Evolutionary conservation across 2,113 vertebrate genomes (phyloP), one percentile per base, ranked within the genome.

Genomic region (Salvator merianae): DNA sequence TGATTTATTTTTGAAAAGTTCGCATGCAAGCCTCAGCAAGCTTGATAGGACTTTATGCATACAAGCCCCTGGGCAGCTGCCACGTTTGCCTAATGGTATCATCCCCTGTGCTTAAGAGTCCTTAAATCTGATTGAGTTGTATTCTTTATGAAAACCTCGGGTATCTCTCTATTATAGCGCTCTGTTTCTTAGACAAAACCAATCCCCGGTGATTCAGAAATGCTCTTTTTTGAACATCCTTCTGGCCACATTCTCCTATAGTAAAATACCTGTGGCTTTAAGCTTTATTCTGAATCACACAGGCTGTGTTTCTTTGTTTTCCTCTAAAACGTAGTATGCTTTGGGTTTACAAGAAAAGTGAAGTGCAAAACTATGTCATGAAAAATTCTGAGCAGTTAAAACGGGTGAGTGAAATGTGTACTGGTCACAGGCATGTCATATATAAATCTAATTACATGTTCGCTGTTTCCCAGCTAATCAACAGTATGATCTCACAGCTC

Each of bases 401-500:
- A 79, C 70, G 72, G 55, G 77, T 86, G 81, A 68, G 8, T 88
- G 84, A 43, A 75, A 87, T 69, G 38, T 14, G n/a, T 79, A 53
- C 22, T 12, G 83, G 40, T 86, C 84, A 47, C 69, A 79, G 81
- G 28, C 26, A 30, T 89, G 88, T 84, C 93, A 83, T 94, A 94
- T 93, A 91, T 91, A 89, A 90, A 85, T 86, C 88, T 92, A 86
- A 88, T 91, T 90, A 85, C 82, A 87, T 38, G 28, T 73, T 16
- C 62, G 53, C 26, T 72, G 34, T 28, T 71, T 71, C 50, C 66
- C 53, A 86, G 84, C 92, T 92, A 93, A 89, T 94, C 89, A 91
- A 59, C 55, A 20, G 20, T 89, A 93, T 88, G 93, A 92, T 93
- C 93, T 90, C 93, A 66, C 69, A 65, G 84, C 86, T 90, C 88